Base-by-base conservation (phyloP, 2,888 invertebrate species). In the Protonemura montana region DNA sequence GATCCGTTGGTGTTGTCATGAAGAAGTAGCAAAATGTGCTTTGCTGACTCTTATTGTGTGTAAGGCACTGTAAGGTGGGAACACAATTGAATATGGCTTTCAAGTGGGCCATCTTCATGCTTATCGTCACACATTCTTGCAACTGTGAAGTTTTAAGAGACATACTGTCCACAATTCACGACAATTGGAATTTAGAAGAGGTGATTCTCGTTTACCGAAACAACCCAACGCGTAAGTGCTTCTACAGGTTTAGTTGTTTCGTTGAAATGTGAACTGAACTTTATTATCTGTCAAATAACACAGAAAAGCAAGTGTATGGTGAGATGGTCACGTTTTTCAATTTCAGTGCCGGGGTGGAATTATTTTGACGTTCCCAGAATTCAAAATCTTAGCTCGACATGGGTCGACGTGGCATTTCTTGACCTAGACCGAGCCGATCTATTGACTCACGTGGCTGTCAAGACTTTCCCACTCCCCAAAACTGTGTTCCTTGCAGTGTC, bases 211-310 rank as follows among this genome's bases (percentile, higher is more conserved):
- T 83, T 26, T 83, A 42, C 42, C 42, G 35, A 16, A 42, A 13
- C n/a, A 28, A 28, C 13, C 82, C 82, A 30, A 30, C 35, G 3
- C n/a, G 82, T 82, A 82, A 82, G n/a, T n/a, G 82, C 30, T 29
- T 78, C 5, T 28, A 35, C n/a, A n/a, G n/a, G n/a, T n/a, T n/a
- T n/a, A n/a, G n/a, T n/a, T n/a, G n/a, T n/a, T n/a, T n/a, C n/a
- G n/a, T n/a, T n/a, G n/a, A n/a, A n/a, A n/a, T n/a, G n/a, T n/a
- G n/a, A n/a, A n/a, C n/a, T n/a, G n/a, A n/a, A n/a, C n/a, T n/a
- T n/a, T n/a, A n/a, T n/a, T n/a, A 35, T 35, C 10, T 35, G 10
- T 35, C 10, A 10, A 35, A 35, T 35, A 6, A 35, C 5, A 35
- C 3, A 35, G 10, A 35, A 35, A 35, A 35, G 35, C 35, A 35